Evolutionary conservation across 2,797 vertebrate genomes (phyloP).

Genomic region (Corythornis leucogaster): DNA sequence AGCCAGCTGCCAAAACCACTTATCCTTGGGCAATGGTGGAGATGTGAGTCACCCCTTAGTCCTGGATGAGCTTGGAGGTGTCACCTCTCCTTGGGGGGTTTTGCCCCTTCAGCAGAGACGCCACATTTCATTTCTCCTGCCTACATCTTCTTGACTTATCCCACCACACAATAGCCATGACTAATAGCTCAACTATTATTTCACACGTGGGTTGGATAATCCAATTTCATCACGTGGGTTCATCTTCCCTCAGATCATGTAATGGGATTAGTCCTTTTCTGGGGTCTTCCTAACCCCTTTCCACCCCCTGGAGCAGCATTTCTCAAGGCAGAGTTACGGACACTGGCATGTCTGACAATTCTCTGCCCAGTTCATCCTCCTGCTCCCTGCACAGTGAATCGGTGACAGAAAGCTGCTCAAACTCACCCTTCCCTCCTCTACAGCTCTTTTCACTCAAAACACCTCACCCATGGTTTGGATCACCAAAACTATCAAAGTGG

Average conservation of each 20-base stretch:
- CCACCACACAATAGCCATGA: background rate
- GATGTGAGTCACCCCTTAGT: background rate
- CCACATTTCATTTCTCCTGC: background rate
- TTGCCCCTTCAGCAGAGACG: background rate
- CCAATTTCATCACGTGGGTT: slow-evolving; percentile 38
- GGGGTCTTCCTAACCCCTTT: background rate
- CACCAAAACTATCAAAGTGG: background rate
- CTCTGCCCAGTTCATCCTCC: background rate
- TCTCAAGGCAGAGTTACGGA: slow-evolving; percentile 34
- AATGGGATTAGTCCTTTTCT: slow-evolving; percentile 46
- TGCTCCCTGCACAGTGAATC: background rate
- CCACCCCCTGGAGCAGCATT: background rate
- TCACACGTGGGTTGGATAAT: background rate
- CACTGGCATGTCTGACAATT: slow-evolving; percentile 3
- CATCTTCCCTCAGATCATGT: slow-evolving; percentile 2
- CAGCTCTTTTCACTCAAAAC: background rate
- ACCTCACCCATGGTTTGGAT: background rate
- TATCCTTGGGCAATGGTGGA: background rate
- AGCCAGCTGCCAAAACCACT: background rate
- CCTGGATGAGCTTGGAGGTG: background rate
- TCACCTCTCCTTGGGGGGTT: background rate
- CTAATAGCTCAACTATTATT: slow-evolving; percentile 56
- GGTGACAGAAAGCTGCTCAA: background rate
- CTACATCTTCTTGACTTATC: background rate
- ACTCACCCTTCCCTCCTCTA: background rate